Evolutionary conservation across 2,113 vertebrate genomes (phyloP).

Genomic region (Toxotes chatareus): DNA sequence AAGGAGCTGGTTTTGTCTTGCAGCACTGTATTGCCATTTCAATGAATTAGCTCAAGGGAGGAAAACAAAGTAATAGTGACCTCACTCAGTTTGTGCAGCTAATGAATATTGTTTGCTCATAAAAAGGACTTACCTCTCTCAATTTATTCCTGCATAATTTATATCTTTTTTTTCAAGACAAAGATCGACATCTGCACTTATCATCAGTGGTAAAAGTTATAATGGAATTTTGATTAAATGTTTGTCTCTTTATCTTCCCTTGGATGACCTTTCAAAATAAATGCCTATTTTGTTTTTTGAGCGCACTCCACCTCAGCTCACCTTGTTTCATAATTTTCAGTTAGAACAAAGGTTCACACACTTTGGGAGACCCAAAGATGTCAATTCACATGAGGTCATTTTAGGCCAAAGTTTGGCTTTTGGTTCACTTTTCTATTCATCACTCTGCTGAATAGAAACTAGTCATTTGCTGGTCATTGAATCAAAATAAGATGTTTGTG

Average conservation of each 20-base stretch:
- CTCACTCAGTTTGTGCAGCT: conserved; percentile 36
- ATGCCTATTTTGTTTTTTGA: background rate
- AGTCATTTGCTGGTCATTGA: background rate
- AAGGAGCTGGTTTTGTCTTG: conserved; percentile 69
- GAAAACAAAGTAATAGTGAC: conserved; percentile 55
- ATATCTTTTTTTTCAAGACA: background rate
- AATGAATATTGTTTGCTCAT: conserved; percentile 53
- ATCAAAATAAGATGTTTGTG: background rate
- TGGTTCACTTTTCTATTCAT: background rate
- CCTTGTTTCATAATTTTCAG: background rate
- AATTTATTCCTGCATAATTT: conserved; percentile 30
- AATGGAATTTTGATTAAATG: conserved; percentile 7
- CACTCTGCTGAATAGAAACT: background rate
- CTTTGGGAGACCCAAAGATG: background rate
- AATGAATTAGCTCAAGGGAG: conserved; percentile 67
- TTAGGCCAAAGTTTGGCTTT: background rate
- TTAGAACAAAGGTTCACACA: background rate
- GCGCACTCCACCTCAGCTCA: background rate
- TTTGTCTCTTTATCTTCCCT: conserved; percentile 1
- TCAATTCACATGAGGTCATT: background rate
- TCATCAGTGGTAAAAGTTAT: background rate
- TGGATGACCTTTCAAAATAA: conserved; percentile 14
- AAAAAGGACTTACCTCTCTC: background rate
- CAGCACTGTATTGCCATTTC: conserved; percentile 70
- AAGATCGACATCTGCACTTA: conserved; percentile 3